Evolutionary conservation across 1,140 invertebrate genomes (phyloP), one percentile per base, ranked within the genome.

Genomic region (Drosophila oshimai): DNA sequence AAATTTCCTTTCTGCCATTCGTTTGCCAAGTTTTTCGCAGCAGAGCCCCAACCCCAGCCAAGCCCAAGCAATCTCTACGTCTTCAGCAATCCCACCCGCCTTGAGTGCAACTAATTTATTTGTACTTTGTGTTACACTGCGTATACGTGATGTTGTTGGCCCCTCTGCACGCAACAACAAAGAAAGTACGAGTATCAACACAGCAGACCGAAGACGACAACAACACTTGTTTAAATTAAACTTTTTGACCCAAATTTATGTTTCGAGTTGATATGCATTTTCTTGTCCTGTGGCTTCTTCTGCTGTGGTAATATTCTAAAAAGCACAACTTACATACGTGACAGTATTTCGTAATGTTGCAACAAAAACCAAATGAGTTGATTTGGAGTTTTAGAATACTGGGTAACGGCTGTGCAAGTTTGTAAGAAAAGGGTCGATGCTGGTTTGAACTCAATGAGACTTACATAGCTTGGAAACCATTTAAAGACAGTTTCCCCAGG

Each of bases 221-320:
- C 46, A 41, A 71, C 81, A 87, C 81, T 87, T 71, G 81, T 87
- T 87, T 74, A 87, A 86, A 86, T 86, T 86, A 86, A 86, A 86
- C 67, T 86, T 87, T 87, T 58, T 87, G 81, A 87, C 81, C 81
- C 60, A 77, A 87, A 87, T 87, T 87, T 87, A 87, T 87, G 81
- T 77, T 81, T 77, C 73, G 76, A 81, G 68, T 87, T 87, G 76
- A 76, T 87, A 76, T 87, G 68, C 67, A 71, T 36, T 87, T 77
- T 65, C 62, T 65, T 65, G 62, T 72, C 65, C 60, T 61, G 39
- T 41, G 36, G 28, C 51, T 61, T 34, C 51, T 61, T 34, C 10
- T 58, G 31, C 47, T 69, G 28, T 45, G 39, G 68, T 61, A 77
- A 87, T 86, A 86, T 86, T 86, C 80, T 87, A 87, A 87, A 86